A percentile compares a stretch with the other conserved stretches of the same genome.
Conservation (phyloP, 2,797 vertebrate genomes). For the Coendou prehensilis region DNA sequence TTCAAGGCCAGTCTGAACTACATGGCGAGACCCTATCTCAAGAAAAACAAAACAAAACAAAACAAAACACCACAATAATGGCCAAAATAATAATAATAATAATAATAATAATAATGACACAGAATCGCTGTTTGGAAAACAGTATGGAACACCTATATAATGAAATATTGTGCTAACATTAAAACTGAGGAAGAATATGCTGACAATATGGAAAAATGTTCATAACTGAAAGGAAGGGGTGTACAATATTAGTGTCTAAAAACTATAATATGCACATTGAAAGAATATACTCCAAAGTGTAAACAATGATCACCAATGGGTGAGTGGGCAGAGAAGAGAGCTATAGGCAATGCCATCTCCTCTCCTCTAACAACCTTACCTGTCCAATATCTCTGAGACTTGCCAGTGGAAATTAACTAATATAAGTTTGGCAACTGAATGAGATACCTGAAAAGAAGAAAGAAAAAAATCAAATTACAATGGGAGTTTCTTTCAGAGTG, state of each 20-base stretch:
- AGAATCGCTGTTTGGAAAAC: constrained; percentile 19
- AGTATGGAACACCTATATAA: background rate
- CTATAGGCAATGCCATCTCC: background rate
- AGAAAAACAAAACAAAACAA: background rate
- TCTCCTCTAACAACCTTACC: constrained; percentile 90
- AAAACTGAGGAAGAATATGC: constrained; percentile 2
- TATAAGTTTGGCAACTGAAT: constrained; percentile 98
- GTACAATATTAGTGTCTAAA: background rate
- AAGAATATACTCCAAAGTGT: constrained; percentile 18
- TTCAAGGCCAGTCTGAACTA: background rate
- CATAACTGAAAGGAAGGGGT: background rate
- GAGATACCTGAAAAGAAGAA: constrained; percentile 93
- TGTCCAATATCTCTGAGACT: constrained; percentile 97
- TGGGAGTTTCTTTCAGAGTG: background rate
- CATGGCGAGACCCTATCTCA: background rate
- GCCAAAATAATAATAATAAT: background rate
- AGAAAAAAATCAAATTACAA: constrained; percentile 62
- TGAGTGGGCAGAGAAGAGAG: background rate
- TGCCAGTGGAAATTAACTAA: constrained; percentile 99
- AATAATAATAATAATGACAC: background rate
- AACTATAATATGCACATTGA: background rate
- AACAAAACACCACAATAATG: background rate
- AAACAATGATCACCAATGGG: background rate
- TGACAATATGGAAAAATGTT: constrained; percentile 14
- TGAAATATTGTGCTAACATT: background rate